Evolutionary conservation across 2,888 invertebrate genomes (phyloP).

Genomic region (Resseliella maxima): DNA sequence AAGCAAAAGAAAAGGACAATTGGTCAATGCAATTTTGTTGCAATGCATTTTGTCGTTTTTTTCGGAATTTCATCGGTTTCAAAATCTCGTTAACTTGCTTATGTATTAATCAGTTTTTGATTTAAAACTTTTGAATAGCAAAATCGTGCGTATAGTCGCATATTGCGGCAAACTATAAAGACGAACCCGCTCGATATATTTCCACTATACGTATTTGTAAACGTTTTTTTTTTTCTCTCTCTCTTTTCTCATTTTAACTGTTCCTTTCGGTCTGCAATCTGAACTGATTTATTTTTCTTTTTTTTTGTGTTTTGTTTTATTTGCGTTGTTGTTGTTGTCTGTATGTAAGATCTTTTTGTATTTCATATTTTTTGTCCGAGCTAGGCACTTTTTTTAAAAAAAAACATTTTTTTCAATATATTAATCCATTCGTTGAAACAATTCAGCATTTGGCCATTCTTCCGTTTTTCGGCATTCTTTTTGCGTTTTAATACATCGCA

Average conservation of each 20-base stretch:
- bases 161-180: conserved; percentile 44
- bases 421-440: background rate
- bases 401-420: background rate
- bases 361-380: background rate
- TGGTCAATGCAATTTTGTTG: background rate
- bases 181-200: background rate
- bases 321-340: conserved; percentile 11
- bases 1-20: background rate
- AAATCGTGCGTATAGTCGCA: conserved; percentile 39
- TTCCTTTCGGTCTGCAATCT: background rate
- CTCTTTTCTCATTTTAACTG: background rate
- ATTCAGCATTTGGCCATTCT: background rate
- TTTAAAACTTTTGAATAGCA: conserved; percentile 42
- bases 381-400: too few relatives aligned
- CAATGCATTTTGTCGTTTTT: background rate
- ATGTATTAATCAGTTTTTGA: conserved; percentile 48
- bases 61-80: conserved; percentile 23
- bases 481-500: background rate
- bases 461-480: conserved; percentile 19
- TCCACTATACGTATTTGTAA: background rate
- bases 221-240: background rate
- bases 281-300: conserved; percentile 28
- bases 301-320: background rate
- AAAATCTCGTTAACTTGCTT: conserved; percentile 10
- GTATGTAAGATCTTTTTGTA: conserved; percentile 3